Base-by-base conservation (phyloP, 2,113 vertebrate genomes). In the Psilopsiagon aurifrons region DNA sequence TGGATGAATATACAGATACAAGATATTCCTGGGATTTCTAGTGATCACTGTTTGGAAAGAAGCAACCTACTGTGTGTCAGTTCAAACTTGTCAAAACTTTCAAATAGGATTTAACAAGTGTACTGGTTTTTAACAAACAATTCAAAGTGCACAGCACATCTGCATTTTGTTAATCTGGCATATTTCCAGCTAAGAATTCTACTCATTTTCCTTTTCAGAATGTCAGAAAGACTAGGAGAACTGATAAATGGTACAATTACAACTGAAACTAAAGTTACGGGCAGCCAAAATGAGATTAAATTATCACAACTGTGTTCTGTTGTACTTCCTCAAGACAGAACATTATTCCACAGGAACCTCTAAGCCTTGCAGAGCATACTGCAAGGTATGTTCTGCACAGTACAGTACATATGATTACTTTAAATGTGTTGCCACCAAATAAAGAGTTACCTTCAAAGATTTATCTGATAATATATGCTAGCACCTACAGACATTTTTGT, bases 21-120 rank as follows among this genome's bases (percentile, higher is more conserved):
- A 78, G 57, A 89, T 43, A 49, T 84, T 80, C 88, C 35, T 64
- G 93, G 85, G 85, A 92, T 83, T 90, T 95, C 83, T 52, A 86
- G 29, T 37, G 49, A 85, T 87, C 59, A 35, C 19, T 85, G 39
- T 47, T 66, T 87, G 75, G 82, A 92, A 96, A 92, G 17, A 85
- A 94, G 46, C 39, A 89, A 66, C 41, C 46, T 63, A 37, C n/a
- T 60, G 17, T 35, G 57, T 67, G 70, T 86, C 82, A 90, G 33
- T 35, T 94, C 51, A 88, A 86, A 60, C 39, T 75, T 86, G 55
- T 81, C 67, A 92, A 54, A 82, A 77, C 55, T 77, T 82, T 73
- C 81, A 62, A 55, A 70, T 1, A n/a, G 37, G 16, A 41, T 84
- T 60, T 62, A 44, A 57, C 22, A 66, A 86, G n/a, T 13, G 7